Evolutionary conservation across 2,888 invertebrate genomes (phyloP).

Genomic region (Paralinhomoeus sp.): DNA sequence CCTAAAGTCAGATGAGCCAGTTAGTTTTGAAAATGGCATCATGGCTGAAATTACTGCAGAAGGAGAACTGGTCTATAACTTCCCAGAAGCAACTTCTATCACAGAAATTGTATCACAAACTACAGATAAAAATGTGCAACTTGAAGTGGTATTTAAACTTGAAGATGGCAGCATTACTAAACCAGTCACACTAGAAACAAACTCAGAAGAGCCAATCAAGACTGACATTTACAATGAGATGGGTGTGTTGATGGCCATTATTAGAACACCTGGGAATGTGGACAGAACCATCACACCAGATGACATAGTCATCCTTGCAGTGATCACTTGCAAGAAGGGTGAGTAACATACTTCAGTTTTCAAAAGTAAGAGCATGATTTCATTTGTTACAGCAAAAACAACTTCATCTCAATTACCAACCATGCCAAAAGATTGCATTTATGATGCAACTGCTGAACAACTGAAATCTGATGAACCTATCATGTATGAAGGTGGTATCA

Average conservation of each 20-base stretch:
- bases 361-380: too few relatives aligned
- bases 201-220: neutral
- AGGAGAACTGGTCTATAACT: neutral
- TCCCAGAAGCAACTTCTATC: neutral
- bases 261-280: neutral
- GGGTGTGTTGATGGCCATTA: neutral
- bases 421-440: neutral
- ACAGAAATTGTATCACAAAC: neutral
- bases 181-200: neutral
- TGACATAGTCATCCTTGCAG: neutral
- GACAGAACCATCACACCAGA: neutral
- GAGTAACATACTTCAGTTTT: too few relatives aligned
- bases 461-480: neutral
- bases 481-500: neutral
- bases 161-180: neutral
- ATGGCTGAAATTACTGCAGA: neutral
- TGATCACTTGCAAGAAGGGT: neutral
- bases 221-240: too few relatives aligned
- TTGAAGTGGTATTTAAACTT: neutral
- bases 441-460: neutral
- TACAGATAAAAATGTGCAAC: neutral
- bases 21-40: neutral
- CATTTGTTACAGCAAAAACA: too few relatives aligned
- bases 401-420: neutral
- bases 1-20: neutral